Conservation (phyloP, 2,888 invertebrate genomes). For the Lepetodrilus schrolli region DNA sequence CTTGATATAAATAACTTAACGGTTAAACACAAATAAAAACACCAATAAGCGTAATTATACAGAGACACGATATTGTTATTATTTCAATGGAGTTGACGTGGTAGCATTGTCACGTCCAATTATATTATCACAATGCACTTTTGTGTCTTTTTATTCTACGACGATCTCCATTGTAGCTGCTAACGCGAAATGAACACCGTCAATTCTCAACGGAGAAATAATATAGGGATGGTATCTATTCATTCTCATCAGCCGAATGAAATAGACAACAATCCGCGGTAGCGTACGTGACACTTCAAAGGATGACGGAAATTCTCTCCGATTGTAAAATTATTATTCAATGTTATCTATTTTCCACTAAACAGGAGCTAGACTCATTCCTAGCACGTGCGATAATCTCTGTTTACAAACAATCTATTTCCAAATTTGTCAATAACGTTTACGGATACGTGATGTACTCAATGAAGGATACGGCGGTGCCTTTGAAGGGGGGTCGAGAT, state of each 20-base stretch:
- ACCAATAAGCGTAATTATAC: too few species aligned
- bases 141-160: background rate
- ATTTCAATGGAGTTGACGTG: too few species aligned
- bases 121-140: background rate
- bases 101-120: too few species aligned
- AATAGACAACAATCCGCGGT: background rate
- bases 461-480: background rate
- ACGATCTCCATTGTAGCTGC: background rate
- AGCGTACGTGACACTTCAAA: constrained; percentile 17
- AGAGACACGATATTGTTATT: too few species aligned
- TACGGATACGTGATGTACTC: background rate
- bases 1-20: too few species aligned
- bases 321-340: constrained; percentile 7
- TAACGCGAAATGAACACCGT: background rate
- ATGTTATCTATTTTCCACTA: constrained; percentile 3
- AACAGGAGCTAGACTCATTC: background rate
- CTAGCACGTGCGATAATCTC: background rate
- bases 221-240: background rate
- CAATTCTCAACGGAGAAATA: background rate
- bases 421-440: background rate
- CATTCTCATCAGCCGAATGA: background rate
- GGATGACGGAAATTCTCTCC: background rate
- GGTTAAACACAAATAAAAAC: too few species aligned
- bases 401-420: constrained; percentile 25
- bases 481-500: background rate